A percentile compares a stretch with the other conserved stretches of the same genome.
These are phyloP conservation scores for Lithodes maja DNA, from an alignment of 2,888 invertebrate species.

Conservation along the genomic window DNA sequence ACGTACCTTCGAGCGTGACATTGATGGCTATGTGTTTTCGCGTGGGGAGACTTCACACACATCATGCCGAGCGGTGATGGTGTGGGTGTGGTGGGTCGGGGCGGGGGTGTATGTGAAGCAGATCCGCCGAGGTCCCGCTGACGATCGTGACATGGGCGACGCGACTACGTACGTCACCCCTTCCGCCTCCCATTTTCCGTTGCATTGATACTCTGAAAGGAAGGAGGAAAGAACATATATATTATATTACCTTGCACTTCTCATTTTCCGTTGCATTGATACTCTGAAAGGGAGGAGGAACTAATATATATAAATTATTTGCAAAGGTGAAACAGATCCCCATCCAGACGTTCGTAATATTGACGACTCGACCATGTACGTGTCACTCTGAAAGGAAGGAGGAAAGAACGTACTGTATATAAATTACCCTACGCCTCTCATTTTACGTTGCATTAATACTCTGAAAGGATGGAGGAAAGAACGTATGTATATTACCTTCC, in stretches of 20 bases:
- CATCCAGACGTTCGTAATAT: no score
- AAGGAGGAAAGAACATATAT: no score
- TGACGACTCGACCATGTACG: no score
- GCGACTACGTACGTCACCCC: slow-evolving; percentile 72
- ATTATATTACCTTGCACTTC: slow-evolving; percentile 71
- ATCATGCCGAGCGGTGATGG: slow-evolving; percentile 69
- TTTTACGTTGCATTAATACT: no score
- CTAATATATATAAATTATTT: no score
- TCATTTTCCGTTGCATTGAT: slow-evolving; percentile 71
- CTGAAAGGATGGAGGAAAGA: no score
- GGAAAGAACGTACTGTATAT: no score
- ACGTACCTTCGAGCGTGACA: slow-evolving; percentile 63
- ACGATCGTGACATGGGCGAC: slow-evolving; percentile 61
- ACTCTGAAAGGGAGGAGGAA: slow-evolving; percentile 61
- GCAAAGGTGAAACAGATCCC: no score
- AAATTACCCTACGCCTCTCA: no score
- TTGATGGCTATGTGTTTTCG: slow-evolving; percentile 66
- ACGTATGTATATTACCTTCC: no score
- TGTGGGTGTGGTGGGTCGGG: slow-evolving; percentile 42
- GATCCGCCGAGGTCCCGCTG: slow-evolving; percentile 52
- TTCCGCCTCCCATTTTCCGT: slow-evolving; percentile 44
- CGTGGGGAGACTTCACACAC: slow-evolving; percentile 55
- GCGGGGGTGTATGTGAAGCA: slow-evolving; percentile 66
- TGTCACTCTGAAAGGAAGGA: no score
- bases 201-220: slow-evolving; percentile 28